Evolutionary conservation across 2,113 vertebrate species (phyloP).

Genomic region (Ochotona princeps): DNA sequence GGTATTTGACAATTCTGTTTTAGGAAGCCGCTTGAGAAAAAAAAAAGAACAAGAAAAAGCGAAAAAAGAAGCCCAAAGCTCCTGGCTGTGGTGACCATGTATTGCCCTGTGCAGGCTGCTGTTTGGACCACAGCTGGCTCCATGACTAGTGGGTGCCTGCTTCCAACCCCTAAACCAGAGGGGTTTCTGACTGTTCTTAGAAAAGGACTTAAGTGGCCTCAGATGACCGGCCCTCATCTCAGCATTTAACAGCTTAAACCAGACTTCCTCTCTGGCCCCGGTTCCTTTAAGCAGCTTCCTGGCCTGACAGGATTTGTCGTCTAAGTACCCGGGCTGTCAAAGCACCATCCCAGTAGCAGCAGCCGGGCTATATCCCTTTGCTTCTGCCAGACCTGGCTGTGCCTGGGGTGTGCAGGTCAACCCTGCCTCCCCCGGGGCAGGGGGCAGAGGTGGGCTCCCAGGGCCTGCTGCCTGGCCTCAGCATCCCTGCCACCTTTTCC

Average conservation of each 20-base stretch:
- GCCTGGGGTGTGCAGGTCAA: background rate
- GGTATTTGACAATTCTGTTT: slow-evolving; percentile 50
- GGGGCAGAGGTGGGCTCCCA: background rate
- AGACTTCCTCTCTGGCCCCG: slow-evolving; percentile 58
- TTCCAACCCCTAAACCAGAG: background rate
- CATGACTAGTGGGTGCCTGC: background rate
- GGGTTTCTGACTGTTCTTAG: slow-evolving; percentile 27
- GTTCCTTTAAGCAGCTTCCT: slow-evolving; percentile 64
- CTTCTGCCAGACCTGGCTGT: background rate
- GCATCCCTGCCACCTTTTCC: background rate
- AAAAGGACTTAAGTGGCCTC: slow-evolving; percentile 35
- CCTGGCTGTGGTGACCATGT: background rate
- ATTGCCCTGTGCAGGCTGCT: slow-evolving; percentile 12
- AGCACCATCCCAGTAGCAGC: background rate
- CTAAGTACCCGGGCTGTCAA: slow-evolving; percentile 51
- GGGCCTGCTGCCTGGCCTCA: background rate
- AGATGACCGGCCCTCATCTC: slow-evolving; percentile 25
- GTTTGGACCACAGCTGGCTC: rapidly evolving
- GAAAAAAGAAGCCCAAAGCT: slow-evolving; percentile 27
- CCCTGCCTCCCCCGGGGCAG: background rate
- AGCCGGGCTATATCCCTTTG: background rate
- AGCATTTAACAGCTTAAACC: slow-evolving; percentile 51
- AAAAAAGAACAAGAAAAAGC: background rate
- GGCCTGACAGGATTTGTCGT: slow-evolving; percentile 62
- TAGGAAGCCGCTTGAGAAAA: slow-evolving; percentile 23